These are phyloP conservation scores for Pygocentrus nattereri DNA, from an alignment of 2,797 vertebrate genomes.

Conservation along the genomic window DNA sequence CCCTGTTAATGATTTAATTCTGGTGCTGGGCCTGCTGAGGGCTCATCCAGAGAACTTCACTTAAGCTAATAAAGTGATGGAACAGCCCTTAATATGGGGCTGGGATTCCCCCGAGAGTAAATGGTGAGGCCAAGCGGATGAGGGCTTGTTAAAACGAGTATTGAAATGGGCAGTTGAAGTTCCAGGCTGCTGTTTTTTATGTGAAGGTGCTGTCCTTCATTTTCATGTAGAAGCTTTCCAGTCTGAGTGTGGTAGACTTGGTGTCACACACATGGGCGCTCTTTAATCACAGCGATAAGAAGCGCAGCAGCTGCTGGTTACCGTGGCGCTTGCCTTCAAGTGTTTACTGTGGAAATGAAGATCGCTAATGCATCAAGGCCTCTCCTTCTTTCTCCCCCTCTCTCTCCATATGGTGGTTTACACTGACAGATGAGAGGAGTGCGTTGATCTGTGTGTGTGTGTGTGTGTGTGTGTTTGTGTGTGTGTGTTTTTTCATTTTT, in stretches of 20 bases:
- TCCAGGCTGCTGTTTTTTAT: neutral
- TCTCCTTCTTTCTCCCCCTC: neutral
- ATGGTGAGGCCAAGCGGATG: too few species aligned
- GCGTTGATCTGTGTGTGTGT: neutral
- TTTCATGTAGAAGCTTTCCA: neutral
- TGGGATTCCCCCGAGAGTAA: too few species aligned
- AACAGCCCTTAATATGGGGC: too few species aligned
- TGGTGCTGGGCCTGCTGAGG: too few species aligned
- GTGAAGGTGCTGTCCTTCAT: neutral
- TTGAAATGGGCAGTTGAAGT: too few species aligned
- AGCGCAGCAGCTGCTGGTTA: constrained; percentile 11
- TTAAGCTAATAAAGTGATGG: too few species aligned
- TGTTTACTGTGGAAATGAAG: constrained; percentile 40
- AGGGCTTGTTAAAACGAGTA: too few species aligned
- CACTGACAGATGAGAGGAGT: neutral
- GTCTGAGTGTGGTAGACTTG: neutral
- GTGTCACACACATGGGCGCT: constrained; percentile 10
- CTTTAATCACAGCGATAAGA: constrained; percentile 16
- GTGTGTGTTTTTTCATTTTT: too few species aligned
- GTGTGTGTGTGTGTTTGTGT: constrained; percentile 10
- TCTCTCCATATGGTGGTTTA: constrained; percentile 12
- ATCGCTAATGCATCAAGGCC: constrained; percentile 20
- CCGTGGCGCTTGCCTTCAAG: neutral
- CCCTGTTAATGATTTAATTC: too few species aligned
- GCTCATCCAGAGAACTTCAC: too few species aligned